Base-by-base conservation (phyloP, 2,888 invertebrate genomes). In the Atethmia centrago region DNA sequence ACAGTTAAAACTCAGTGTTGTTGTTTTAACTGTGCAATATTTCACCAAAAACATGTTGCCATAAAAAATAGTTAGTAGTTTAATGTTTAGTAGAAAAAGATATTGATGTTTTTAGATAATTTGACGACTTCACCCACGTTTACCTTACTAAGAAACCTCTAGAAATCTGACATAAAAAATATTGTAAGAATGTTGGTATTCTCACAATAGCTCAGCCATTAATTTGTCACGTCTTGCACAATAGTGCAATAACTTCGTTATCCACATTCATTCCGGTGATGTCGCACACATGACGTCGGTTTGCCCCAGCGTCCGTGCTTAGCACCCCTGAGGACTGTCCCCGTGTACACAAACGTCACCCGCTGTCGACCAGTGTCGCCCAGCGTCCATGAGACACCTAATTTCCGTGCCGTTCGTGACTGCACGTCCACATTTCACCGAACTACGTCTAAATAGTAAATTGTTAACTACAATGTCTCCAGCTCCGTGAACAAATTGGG, bases 341-440 rank as follows among this genome's bases (percentile, higher is more conserved):
- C 71, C 49, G 55, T 71, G 75, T 62, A 63, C 65, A 77, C 79
- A 56, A 36, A 71, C 51, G 64, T 68, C 67, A 14, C 45, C 80
- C 14, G 42, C 16, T 71, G 58, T 59, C 66, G 21, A 25, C 59
- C 59, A 65, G 9, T 55, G 55, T 67, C 76, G 65, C 70, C 69
- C 53, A 70, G 45, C 53, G 56, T 74, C 69, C 67, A 74, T 61
- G 82, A 81, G 83, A 85, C 87, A 87, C 79, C 86, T 89, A 88
- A 90, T 90, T 90, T 90, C 87, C 88, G 84, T 73, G 70, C 59
- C 62, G 77, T 67, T 75, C 83, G 82, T 84, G 84, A 75, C 74
- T 71, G 53, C 78, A 77, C 70, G 72, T 79, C 45, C 16, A 45
- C 55, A 65, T 69, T 69, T 61, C 55, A 42, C 56, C 14, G 45